Evolutionary conservation across 2,888 invertebrate species (phyloP).

Genomic region (Plagiodera versicolora): DNA sequence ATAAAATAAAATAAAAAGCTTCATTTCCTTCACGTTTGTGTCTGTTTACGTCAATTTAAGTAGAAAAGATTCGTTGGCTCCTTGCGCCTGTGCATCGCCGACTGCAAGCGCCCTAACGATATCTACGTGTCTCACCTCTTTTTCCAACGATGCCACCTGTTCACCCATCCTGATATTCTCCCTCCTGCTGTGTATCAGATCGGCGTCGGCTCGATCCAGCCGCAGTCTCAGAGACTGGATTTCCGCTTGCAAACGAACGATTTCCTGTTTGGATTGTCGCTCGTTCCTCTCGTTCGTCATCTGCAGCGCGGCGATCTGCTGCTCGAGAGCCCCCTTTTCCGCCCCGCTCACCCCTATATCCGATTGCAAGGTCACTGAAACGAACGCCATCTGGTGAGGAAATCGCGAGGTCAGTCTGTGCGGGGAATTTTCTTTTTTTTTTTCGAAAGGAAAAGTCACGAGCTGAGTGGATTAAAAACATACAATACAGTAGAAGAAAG

Average conservation of each 20-base stretch:
- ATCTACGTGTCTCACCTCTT: slow-evolving; percentile 80
- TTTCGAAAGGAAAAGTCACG: too few relatives aligned
- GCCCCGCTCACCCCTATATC: slow-evolving; percentile 75
- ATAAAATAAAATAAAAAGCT: too few relatives aligned
- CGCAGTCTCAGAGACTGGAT: slow-evolving; percentile 74
- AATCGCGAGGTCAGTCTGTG: too few relatives aligned
- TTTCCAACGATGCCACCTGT: slow-evolving; percentile 76
- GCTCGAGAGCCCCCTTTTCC: slow-evolving; percentile 77
- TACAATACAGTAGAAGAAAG: too few relatives aligned
- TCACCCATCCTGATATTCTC: slow-evolving; percentile 79
- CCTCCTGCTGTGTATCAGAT: slow-evolving; percentile 76
- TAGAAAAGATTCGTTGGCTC: too few relatives aligned
- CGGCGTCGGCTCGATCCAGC: slow-evolving; percentile 78
- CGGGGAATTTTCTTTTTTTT: too few relatives aligned
- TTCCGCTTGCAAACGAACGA: slow-evolving; percentile 74
- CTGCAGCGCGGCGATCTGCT: slow-evolving; percentile 74
- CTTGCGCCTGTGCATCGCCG: too few relatives aligned
- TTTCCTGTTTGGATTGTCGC: slow-evolving; percentile 75
- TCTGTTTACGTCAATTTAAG: too few relatives aligned
- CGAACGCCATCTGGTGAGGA: too few relatives aligned
- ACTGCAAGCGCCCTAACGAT: too few relatives aligned
- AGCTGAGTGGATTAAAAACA: too few relatives aligned
- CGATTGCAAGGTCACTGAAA: slow-evolving; percentile 71
- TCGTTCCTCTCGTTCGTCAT: slow-evolving; percentile 69
- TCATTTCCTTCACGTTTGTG: too few relatives aligned